Base-by-base conservation (phyloP, 2,888 invertebrate species). In the Aphidius colemani region DNA sequence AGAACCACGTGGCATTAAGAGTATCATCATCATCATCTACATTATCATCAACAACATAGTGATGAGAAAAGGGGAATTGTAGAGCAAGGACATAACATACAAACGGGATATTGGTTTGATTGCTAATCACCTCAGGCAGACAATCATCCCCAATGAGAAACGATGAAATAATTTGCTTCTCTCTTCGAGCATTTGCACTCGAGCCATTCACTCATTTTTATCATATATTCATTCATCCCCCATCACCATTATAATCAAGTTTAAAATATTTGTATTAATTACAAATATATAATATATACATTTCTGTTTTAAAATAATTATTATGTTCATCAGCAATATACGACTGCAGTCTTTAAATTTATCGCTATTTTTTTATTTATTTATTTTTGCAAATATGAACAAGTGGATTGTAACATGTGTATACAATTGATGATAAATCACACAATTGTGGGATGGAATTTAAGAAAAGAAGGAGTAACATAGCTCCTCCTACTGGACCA, bases 401-500 rank as follows among this genome's bases (percentile, higher is more conserved):
- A 57, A 57, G 13, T 43, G 46, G 44, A 30, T 30, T 30, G 30
- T 30, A 30, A 30, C 5, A 30, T 30, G 30, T 30, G 5, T 30
- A 30, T 30, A 43, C 56, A 56, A 56, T 56, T 56, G 13, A 18
- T 55, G 44, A 43, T 18, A 7, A 39, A 11, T 7, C 44, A 55
- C 40, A 71, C 53, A 59, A 63, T 61, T 56, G 53, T 64, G 65
- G 65, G 65, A 65, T 65, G 65, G 56, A 61, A 63, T 63, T 59
- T 66, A 57, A 60, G 62, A 58, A 63, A 66, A 72, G 74, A 72
- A 74, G 74, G 78, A 75, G 75, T 69, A 71, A 70, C 71, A 70
- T 74, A 64, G 77, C 79, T 80, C 79, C 79, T 79, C 79, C 79
- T 73, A 79, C 79, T 69, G 72, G 70, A 70, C 69, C 74, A 56